These are phyloP conservation scores for Urocyon cinereoargenteus DNA, from an alignment of 2,797 vertebrate species.

Conservation along the genomic window DNA sequence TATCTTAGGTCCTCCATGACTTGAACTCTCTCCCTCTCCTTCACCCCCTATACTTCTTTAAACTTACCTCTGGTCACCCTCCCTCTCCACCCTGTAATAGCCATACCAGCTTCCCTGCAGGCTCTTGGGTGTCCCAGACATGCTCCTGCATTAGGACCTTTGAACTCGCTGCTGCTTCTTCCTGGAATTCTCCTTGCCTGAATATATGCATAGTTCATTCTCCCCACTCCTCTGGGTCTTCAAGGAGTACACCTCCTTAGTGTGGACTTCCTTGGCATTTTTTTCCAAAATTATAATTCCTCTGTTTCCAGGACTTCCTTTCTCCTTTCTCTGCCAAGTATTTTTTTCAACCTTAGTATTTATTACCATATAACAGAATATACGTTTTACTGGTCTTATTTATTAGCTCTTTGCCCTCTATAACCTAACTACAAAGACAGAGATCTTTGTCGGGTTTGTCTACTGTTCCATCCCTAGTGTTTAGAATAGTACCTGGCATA, in stretches of 20 bases:
- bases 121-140: not conserved
- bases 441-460: not conserved
- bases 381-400: not conserved
- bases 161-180: not conserved
- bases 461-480: not conserved
- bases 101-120: not conserved
- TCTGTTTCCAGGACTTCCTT: not conserved
- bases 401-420: not conserved
- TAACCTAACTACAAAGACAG: not conserved
- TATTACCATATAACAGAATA: not conserved
- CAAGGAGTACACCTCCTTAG: not conserved
- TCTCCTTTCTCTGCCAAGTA: not conserved
- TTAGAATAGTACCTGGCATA: not conserved
- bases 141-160: not conserved
- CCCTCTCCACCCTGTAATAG: not conserved
- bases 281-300: not conserved
- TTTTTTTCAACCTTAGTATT: not conserved
- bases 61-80: not conserved
- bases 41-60: not conserved
- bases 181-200: not conserved
- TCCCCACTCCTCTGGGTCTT: not conserved
- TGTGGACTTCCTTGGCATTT: not conserved
- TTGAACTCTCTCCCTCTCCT: accelerated
- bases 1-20: not conserved
- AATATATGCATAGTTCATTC: not conserved